Evolutionary conservation across 2,113 vertebrate genomes (phyloP).

Genomic region (Colistium nudipinnis): DNA sequence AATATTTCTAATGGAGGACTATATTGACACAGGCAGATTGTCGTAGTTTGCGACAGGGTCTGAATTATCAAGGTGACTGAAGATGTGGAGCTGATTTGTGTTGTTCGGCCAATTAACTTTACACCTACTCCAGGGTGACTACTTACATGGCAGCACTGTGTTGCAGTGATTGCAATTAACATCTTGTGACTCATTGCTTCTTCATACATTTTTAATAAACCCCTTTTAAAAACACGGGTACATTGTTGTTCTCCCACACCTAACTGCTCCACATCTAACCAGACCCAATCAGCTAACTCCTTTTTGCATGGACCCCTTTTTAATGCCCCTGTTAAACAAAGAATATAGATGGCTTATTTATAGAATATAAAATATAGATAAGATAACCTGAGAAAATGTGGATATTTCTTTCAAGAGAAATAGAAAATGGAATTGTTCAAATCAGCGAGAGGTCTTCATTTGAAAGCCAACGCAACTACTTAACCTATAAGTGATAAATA

Average conservation of each 20-base stretch:
- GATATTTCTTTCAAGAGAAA: not conserved
- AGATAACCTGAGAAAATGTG: not conserved
- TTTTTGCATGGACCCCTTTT: not conserved
- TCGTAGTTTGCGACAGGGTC: too few relatives aligned
- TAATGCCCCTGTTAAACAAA: not conserved
- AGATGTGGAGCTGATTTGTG: constrained; percentile 41
- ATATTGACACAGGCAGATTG: too few relatives aligned
- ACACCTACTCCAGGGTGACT: constrained; percentile 48
- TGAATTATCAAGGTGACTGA: constrained; percentile 15
- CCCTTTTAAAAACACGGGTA: constrained; percentile 39
- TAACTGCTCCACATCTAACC: not conserved
- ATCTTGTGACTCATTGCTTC: constrained; percentile 42
- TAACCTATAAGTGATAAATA: constrained; percentile 1
- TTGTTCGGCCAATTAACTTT: constrained; percentile 59
- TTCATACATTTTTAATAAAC: constrained; percentile 71
- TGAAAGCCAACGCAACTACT: not conserved
- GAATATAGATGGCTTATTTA: too few relatives aligned
- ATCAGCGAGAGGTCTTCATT: not conserved
- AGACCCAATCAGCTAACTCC: not conserved
- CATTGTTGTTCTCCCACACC: constrained; percentile 32
- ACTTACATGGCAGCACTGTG: constrained; percentile 32
- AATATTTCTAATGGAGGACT: not conserved
- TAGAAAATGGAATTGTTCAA: not conserved
- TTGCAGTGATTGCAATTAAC: constrained; percentile 58
- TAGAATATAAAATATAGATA: too few relatives aligned